Conservation (phyloP, 2,888 invertebrate species). For the Scaptomyza polygonia region DNA sequence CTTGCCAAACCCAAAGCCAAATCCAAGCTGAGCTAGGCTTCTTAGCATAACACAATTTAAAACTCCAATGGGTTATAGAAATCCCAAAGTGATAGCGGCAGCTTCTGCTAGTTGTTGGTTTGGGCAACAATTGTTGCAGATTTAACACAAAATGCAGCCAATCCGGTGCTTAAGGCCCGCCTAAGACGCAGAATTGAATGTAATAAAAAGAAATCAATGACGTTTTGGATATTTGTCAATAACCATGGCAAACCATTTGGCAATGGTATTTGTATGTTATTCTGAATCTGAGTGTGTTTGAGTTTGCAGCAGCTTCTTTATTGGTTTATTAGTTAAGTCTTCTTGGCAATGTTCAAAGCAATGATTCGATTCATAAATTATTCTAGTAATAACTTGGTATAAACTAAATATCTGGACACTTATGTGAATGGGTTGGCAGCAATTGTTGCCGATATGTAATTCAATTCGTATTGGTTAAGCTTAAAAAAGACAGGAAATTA, state of each 20-base stretch:
- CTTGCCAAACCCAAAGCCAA: conserved; percentile 26
- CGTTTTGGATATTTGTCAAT: conserved; percentile 71
- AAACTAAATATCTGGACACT: conserved; percentile 39
- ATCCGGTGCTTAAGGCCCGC: conserved; percentile 39
- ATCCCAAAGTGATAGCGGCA: conserved; percentile 62
- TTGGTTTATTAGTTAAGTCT: conserved; percentile 54
- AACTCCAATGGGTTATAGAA: conserved; percentile 27
- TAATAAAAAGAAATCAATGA: conserved; percentile 17
- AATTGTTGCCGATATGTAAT: conserved; percentile 6
- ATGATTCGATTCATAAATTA: conserved; percentile 53
- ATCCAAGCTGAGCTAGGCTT: conserved; percentile 28
- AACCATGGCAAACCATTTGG: conserved; percentile 52
- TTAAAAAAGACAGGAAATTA: too few relatives aligned
- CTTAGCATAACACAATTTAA: conserved; percentile 16
- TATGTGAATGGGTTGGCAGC: conserved; percentile 20
- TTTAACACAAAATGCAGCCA: conserved; percentile 75
- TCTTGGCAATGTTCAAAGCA: conserved; percentile 43
- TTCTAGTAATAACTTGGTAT: conserved; percentile 23
- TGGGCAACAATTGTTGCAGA: conserved; percentile 74
- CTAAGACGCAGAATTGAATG: not conserved
- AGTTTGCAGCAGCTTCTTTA: conserved; percentile 19
- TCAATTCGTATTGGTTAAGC: not conserved
- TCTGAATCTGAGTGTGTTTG: not conserved
- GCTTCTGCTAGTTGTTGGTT: conserved; percentile 43
- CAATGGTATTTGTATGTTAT: conserved; percentile 20